Percentiles rank a stretch among this genome's conserved stretches.
These are phyloP conservation scores for Amiota communis DNA, from an alignment of 2,888 invertebrate species.

Conservation along the genomic window DNA sequence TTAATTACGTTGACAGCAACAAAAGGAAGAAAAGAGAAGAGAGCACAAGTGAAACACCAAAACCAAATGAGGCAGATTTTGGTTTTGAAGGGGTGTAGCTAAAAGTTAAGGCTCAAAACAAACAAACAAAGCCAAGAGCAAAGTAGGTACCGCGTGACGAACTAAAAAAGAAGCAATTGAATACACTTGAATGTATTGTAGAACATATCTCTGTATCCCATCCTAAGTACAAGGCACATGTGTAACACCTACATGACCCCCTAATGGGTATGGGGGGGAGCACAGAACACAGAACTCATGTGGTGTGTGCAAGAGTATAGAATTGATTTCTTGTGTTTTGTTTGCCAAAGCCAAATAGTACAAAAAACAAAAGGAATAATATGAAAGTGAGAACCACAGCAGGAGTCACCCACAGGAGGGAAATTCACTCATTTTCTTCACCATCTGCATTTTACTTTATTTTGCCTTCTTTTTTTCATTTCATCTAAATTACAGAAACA, in stretches of 20 bases:
- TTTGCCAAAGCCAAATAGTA: no score
- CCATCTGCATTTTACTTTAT: no score
- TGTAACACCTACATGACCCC: background rate
- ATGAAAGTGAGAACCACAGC: no score
- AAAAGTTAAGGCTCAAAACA: background rate
- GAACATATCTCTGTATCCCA: background rate
- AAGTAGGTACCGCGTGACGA: no score
- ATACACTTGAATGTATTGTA: background rate
- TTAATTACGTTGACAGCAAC: conserved; percentile 31
- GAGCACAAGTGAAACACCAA: background rate
- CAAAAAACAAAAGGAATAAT: no score
- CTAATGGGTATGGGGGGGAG: background rate
- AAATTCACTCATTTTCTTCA: no score
- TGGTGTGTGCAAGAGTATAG: background rate
- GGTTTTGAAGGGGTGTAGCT: background rate
- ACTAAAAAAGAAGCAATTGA: conserved; percentile 28
- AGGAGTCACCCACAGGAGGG: no score
- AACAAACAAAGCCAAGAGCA: conserved; percentile 10
- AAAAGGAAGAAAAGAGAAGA: background rate
- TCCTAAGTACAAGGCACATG: background rate
- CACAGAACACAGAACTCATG: background rate
- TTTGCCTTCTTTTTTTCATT: no score
- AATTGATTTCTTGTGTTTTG: no score
- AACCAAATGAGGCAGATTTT: background rate
- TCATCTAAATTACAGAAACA: no score